These are phyloP conservation scores for Tenrec ecaudatus DNA, from an alignment of 2,113 vertebrate genomes.

Conservation along the genomic window DNA sequence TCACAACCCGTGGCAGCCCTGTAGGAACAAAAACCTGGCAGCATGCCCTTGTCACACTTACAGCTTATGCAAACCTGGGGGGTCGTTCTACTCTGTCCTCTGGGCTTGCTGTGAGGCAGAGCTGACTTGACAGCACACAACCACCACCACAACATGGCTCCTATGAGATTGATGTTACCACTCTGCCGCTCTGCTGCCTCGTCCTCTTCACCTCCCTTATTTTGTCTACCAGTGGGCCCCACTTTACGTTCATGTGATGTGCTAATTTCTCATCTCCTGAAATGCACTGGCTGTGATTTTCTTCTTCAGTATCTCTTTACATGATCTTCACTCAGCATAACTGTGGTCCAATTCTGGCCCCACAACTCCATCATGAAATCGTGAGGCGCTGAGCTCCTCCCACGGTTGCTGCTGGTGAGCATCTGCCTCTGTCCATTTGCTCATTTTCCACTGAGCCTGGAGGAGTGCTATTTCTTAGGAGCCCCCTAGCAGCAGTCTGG, in stretches of 20 bases:
- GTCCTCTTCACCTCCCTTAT: constrained; percentile 28
- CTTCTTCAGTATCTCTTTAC: neutral
- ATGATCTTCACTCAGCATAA: neutral
- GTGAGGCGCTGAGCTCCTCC: neutral
- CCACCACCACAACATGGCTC: neutral
- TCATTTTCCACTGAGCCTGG: neutral
- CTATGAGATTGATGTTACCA: neutral
- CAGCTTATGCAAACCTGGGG: neutral
- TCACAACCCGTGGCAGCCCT: neutral
- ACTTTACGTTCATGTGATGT: neutral
- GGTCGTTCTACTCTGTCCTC: neutral
- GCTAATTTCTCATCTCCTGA: neutral
- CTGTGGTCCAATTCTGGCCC: neutral
- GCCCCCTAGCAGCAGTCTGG: neutral
- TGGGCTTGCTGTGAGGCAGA: neutral
- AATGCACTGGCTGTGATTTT: neutral
- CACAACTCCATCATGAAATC: neutral
- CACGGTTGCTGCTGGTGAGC: no score
- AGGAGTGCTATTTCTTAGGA: constrained; percentile 1
- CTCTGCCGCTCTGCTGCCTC: neutral
- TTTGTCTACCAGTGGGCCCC: neutral
- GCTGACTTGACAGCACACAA: neutral
- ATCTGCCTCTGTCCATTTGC: neutral
- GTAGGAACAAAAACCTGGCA: neutral
- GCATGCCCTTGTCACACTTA: neutral